Evolutionary conservation across 2,888 invertebrate genomes (phyloP).

Genomic region (Callyntrura guangdongensis): DNA sequence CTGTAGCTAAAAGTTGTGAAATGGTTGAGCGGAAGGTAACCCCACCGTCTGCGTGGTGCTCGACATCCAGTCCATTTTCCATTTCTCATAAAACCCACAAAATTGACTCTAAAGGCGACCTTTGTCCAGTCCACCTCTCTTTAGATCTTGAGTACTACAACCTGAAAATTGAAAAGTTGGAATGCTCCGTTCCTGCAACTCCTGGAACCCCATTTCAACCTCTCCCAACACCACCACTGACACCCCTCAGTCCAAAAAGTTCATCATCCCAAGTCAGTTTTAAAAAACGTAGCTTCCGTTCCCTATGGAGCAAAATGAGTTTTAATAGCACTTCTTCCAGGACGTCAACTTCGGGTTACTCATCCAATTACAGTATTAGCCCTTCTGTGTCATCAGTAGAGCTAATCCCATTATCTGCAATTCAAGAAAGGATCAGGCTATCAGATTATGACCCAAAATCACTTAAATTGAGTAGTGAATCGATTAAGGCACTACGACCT

Average conservation of each 20-base stretch:
- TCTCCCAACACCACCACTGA: background rate
- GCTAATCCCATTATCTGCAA: background rate
- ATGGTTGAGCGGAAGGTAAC: too few relatives aligned
- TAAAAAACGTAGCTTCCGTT: background rate
- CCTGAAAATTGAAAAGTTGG: constrained; percentile 37
- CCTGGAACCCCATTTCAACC: background rate
- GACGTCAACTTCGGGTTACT: background rate
- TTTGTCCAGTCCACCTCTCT: background rate
- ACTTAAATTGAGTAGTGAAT: background rate
- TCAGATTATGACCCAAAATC: constrained; percentile 6
- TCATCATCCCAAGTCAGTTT: background rate
- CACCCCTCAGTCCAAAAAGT: background rate
- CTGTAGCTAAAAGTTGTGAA: too few relatives aligned
- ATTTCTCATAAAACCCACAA: background rate
- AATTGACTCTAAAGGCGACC: constrained; percentile 18
- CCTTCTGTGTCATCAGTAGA: background rate
- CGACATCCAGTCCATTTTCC: background rate
- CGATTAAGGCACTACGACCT: background rate
- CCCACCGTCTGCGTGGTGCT: background rate
- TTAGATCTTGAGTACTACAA: background rate
- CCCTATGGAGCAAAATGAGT: background rate
- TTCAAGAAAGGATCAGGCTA: constrained; percentile 11
- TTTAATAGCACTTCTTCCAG: background rate
- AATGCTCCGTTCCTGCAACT: background rate
- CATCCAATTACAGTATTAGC: background rate